These are phyloP conservation scores for Brachionus asplanchnoidis DNA, from an alignment of 1,140 invertebrate species.

Conservation along the genomic window DNA sequence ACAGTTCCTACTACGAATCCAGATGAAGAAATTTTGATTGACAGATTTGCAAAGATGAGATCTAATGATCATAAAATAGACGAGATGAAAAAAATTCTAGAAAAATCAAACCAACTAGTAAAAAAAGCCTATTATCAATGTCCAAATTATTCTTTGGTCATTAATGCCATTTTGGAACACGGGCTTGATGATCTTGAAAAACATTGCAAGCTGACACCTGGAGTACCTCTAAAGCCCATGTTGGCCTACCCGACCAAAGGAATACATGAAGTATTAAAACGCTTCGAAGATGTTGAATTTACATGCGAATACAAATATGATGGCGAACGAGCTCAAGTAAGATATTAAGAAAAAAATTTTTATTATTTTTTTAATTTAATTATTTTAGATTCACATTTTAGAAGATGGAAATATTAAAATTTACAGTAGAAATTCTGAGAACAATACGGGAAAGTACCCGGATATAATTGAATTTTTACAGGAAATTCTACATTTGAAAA, in stretches of 20 bases:
- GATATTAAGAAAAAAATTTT: constrained; percentile 51
- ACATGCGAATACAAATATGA: constrained; percentile 99
- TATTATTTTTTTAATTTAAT: constrained; percentile 32
- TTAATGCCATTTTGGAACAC: constrained; percentile 62
- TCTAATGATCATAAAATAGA: background rate
- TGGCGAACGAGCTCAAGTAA: constrained; percentile 90
- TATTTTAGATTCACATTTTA: constrained; percentile 65
- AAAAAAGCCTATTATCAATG: constrained; percentile 68
- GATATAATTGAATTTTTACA: constrained; percentile 69
- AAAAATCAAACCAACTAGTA: background rate
- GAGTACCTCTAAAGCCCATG: constrained; percentile 93
- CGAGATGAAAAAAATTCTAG: constrained; percentile 19
- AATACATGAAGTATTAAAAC: constrained; percentile 73
- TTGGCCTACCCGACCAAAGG: constrained; percentile 94
- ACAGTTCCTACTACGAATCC: constrained; percentile 45
- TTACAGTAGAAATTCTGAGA: constrained; percentile 94
- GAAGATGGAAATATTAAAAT: constrained; percentile 70
- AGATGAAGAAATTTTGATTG: constrained; percentile 9
- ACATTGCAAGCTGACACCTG: constrained; percentile 78
- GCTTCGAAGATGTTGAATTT: constrained; percentile 86
- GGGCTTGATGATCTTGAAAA: constrained; percentile 70
- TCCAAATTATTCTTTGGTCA: constrained; percentile 84
- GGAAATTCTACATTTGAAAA: constrained; percentile 56
- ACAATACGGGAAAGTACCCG: constrained; percentile 96
- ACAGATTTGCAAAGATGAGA: constrained; percentile 26